Evolutionary conservation across 2,113 vertebrate species (phyloP), one percentile per base, ranked within the genome.

Genomic region (Nanorana parkeri): DNA sequence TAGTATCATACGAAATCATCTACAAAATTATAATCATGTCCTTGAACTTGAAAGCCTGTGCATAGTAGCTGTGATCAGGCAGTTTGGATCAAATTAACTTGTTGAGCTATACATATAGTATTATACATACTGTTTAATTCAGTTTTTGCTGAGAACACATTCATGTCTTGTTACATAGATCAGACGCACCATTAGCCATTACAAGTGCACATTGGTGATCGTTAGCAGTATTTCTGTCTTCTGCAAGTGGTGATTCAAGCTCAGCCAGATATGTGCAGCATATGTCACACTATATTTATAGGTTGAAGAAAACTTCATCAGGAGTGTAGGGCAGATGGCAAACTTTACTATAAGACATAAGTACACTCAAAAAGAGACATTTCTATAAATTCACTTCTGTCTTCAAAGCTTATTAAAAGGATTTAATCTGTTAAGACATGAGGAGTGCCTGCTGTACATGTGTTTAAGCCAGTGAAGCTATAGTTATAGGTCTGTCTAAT

Each of bases 341-440:
- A 93, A 93, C 92, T 93, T 91, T 91, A 91, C 89, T 88, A 85
- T 86, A 89, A 92, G 90, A 88, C 90, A 87, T 90, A 92, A 87
- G 88, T 91, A 91, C 92, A 90, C 93, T 91, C 87, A 90, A 91
- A 92, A 91, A 91, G 91, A 95, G 93, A 91, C 91, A 91, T 93
- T 93, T 91, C 92, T 94, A 93, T 92, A 95, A 95, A 95, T 96
- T 93, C 91, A 90, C 86, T 87, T 91, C 92, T 92, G 86, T 93
- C 90, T 91, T 87, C 89, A 91, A 90, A 93, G 94, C 92, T 94
- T 92, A 94, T 94, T 94, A 95, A 95, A 94, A 92, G 91, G 92
- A 89, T 93, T 91, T 92, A 88, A 87, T 91, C 91, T 92, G 88
- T 90, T 90, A 91, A 93, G 87, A 89, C 88, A 82, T 89, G 91